Conservation (phyloP, 2,113 vertebrate genomes). For the Takifugu bimaculatus region DNA sequence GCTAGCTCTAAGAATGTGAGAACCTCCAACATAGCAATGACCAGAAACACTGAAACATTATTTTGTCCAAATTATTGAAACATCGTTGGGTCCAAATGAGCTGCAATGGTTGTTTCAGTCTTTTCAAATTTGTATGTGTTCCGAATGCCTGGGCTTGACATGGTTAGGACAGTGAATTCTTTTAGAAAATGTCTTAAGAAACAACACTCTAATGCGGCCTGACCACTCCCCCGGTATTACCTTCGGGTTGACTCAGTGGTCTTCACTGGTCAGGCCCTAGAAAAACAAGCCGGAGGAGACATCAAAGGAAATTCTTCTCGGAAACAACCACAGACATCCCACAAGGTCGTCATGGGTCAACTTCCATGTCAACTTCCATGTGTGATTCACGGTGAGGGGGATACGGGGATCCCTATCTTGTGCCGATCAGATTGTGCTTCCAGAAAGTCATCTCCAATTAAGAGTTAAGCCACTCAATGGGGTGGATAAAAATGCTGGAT, state of each 20-base stretch:
- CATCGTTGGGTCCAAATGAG: conserved; percentile 44
- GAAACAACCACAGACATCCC: conserved; percentile 53
- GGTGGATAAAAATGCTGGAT: too few species aligned
- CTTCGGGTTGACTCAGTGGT: conserved; percentile 35
- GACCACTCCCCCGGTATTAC: conserved; percentile 63
- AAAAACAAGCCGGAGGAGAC: conserved; percentile 54
- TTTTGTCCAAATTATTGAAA: too few species aligned
- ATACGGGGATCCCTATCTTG: conserved; percentile 70
- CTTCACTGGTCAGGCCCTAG: conserved; percentile 48
- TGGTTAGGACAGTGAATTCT: too few species aligned
- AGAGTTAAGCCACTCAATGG: too few species aligned
- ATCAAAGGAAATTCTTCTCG: conserved; percentile 70
- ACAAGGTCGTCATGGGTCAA: conserved; percentile 56
- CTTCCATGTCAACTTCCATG: conserved; percentile 67
- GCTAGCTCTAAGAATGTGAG: too few species aligned
- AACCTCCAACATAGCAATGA: too few species aligned
- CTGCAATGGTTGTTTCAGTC: conserved; percentile 34
- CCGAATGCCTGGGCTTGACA: too few species aligned
- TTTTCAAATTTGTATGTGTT: conserved; percentile 39
- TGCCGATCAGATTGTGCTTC: conserved; percentile 39
- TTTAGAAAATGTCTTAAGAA: too few species aligned
- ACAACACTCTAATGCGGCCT: conserved; percentile 44
- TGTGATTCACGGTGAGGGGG: conserved; percentile 58
- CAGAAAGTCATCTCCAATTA: too few species aligned
- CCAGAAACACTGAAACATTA: too few species aligned